These are phyloP conservation scores for Microctonus aethiopoides DNA, from an alignment of 2,888 invertebrate genomes.

Conservation along the genomic window DNA sequence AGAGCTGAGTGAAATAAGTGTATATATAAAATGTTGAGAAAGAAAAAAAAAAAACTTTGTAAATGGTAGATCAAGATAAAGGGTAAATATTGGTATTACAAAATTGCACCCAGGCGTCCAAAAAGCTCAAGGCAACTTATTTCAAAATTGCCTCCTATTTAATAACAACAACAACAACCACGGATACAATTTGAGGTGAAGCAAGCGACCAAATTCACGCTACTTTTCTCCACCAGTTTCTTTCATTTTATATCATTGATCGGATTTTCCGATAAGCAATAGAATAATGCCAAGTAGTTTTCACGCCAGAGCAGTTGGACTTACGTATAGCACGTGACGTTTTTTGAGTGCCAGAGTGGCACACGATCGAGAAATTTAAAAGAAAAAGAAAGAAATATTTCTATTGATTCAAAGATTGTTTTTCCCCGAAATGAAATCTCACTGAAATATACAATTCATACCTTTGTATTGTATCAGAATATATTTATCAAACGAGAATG, in stretches of 20 bases:
- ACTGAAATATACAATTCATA: background rate
- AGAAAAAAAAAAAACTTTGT: slow-evolving; percentile 15
- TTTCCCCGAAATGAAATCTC: background rate
- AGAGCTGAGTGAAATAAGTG: slow-evolving; percentile 3
- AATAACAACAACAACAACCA: slow-evolving; percentile 19
- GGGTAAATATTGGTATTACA: slow-evolving; percentile 27
- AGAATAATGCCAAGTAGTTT: slow-evolving; percentile 46
- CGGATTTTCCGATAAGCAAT: slow-evolving; percentile 50
- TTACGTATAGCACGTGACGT: slow-evolving; percentile 36
- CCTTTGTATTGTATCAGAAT: background rate
- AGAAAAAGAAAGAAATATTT: background rate
- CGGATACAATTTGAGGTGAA: slow-evolving; percentile 1
- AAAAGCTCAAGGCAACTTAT: slow-evolving; percentile 50
- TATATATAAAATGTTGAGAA: slow-evolving; percentile 30
- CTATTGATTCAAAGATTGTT: background rate
- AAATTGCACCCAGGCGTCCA: slow-evolving; percentile 40
- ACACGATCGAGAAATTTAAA: background rate
- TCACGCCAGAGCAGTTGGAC: slow-evolving; percentile 49
- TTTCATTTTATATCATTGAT: slow-evolving; percentile 40
- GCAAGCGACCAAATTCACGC: slow-evolving; percentile 27
- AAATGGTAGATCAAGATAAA: slow-evolving; percentile 22
- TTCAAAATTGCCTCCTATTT: slow-evolving; percentile 58
- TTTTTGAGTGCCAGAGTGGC: background rate
- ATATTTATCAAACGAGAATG: background rate
- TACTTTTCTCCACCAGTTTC: background rate